These are phyloP conservation scores for Pedionomus torquatus DNA, from an alignment of 2,113 vertebrate genomes.

Conservation along the genomic window DNA sequence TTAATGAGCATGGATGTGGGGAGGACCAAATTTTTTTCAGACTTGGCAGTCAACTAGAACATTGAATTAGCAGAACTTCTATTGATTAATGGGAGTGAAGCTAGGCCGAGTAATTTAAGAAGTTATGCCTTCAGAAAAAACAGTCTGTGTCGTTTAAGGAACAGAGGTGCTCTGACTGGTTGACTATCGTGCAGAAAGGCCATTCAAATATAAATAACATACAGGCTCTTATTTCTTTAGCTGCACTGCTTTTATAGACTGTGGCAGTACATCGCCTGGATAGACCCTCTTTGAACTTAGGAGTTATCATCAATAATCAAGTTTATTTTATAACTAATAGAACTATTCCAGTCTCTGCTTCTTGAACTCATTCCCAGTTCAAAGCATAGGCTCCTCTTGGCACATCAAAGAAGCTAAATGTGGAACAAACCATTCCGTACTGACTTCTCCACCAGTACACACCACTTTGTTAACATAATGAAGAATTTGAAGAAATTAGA, in stretches of 20 bases:
- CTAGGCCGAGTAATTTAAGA: neutral
- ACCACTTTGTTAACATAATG: neutral
- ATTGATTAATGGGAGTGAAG: neutral
- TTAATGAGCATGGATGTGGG: accelerated
- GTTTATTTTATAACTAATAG: neutral
- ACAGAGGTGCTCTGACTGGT: neutral
- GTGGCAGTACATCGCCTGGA: neutral
- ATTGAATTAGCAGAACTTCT: neutral
- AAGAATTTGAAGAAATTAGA: neutral
- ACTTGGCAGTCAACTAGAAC: neutral
- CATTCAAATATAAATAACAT: neutral
- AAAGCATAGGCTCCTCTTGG: neutral
- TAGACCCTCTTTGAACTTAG: neutral
- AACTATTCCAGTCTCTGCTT: neutral
- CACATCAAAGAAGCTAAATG: neutral
- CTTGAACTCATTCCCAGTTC: neutral
- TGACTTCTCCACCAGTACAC: neutral
- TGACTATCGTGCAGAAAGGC: neutral
- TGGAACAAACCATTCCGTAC: neutral
- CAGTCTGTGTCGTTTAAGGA: neutral
- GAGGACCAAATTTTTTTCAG: neutral
- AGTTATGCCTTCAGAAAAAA: neutral
- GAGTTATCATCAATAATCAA: neutral
- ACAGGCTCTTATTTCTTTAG: neutral
- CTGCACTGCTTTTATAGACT: neutral